Base-by-base conservation (phyloP, 2,113 vertebrate genomes). In the Myotis davidii region DNA sequence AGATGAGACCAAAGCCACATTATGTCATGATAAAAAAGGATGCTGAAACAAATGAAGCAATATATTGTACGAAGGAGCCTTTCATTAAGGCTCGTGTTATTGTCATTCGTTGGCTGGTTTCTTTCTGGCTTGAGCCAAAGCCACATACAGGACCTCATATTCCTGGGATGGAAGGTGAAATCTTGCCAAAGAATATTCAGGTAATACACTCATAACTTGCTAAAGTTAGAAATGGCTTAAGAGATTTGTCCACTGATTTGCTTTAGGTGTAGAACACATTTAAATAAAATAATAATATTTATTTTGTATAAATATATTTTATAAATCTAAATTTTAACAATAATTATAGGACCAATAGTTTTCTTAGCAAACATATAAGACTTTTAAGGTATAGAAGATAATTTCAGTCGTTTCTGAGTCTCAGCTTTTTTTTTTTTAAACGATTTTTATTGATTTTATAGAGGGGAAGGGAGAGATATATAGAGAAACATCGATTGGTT, bases 101-200 rank as follows among this genome's bases (percentile, higher is more conserved):
- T 98, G 99, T 99, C 96, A 99, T 99, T 98, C 99, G 99, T 96
- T 99, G 99, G 99, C 98, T 99, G 97, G 99, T 99, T 93, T 99
- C 99, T 98, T 99, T 99, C 98, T 99, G 99, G 99, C 98, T 99
- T 76, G 99, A 99, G 97, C 99, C 99, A 91, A 99, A 99, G 98
- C 98, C 99, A 82, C 99, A 99, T 97, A 97, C 98, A 77, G 99
- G 99, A 67, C 98, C 99, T 97, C 98, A 99, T 95, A 99, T 99
- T 99, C 99, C 99, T 97, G 99, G 99, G 94, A 99, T 99, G 94
- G 99, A 99, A 98, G 99, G 99, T 90, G 99, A 99, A 98, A 99
- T 98, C 64, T 98, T 99, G 97, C 99, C 99, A 98, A 99, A 99
- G 98, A 99, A 99, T 98, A 99, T 99, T 98, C 99, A 99, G 99